Base-by-base conservation (phyloP, 2,113 vertebrate species). In the Athene noctua region DNA sequence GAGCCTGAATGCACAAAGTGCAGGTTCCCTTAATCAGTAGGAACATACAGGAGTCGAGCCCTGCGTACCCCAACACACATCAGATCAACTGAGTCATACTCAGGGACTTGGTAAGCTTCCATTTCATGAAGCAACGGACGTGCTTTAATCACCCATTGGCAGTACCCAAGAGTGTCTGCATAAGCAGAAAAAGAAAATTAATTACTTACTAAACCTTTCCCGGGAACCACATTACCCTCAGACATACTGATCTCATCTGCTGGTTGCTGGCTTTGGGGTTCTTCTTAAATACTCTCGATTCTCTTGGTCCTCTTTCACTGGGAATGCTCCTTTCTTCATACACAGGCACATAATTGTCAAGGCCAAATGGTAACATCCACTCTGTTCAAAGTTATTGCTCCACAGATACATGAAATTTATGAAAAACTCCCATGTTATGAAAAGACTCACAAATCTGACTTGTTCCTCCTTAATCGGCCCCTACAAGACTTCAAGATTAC, bases 41-140 rank as follows among this genome's bases (percentile, higher is more conserved):
- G 44, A 67, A 7, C 38, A 71, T 21, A 32, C 13, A 10, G 0
- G 5, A 1, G 5, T 44, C 0, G 0, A 73, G 27, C 16, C 25
- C 15, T 36, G 34, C 14, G 3, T 8, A 51, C 15, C 40, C 34
- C 55, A 61, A 25, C 4, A 62, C 22, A 11, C 0, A 0, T 55
- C 72, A 62, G 65, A 75, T 58, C 67, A 62, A 38, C 32, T 27
- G 29, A 81, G 59, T 32, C 44, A 44, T 29, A 29, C 6, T 4
- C 42, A 11, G 57, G 26, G 22, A 36, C 46, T 67, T 73, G 47
- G 66, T 62, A 51, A 84, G 30, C 52, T 86, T 86, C 6, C 6
- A 57, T 47, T 72, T 77, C 46, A 29, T 17, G 66, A 80, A 75
- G 79, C 38, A 70, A 84, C 32, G 44, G 46, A 74, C 70, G 61